phyloP scores from a whole-genome alignment of 2,113 vertebrate genomes.

The Scytalopus superciliaris region DNA sequence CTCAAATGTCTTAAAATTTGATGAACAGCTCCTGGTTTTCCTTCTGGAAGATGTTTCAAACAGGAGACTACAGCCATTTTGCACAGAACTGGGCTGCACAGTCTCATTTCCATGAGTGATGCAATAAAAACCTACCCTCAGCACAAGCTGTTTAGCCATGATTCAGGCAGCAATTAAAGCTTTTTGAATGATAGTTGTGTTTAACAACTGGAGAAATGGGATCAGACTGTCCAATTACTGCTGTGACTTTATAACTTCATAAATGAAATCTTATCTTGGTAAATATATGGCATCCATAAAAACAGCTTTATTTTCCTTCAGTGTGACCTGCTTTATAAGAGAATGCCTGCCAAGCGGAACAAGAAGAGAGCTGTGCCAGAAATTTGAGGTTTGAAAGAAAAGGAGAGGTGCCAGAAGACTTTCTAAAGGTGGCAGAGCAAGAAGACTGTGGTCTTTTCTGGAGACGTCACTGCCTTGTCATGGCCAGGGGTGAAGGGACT shows the following conservation, averaged over 20 bases:
- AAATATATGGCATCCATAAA: background rate
- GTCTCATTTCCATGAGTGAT: background rate
- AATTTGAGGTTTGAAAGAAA: background rate
- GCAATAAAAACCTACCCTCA: background rate
- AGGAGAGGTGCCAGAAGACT: background rate
- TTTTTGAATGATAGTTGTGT: background rate
- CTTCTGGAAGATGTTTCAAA: background rate
- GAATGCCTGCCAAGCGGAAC: background rate
- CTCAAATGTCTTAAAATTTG: background rate
- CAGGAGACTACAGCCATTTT: background rate
- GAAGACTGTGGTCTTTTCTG: background rate
- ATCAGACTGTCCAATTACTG: constrained; percentile 5
- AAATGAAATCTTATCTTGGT: background rate
- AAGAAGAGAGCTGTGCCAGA: background rate
- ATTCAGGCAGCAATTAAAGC: background rate
- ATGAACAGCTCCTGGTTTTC: background rate
- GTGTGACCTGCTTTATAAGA: background rate
- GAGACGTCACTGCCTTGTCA: background rate
- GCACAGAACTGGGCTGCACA: background rate
- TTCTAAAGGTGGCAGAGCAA: background rate
- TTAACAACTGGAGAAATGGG: constrained; percentile 24
- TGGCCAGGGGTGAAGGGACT: background rate
- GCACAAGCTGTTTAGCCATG: background rate
- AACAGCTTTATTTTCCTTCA: background rate
- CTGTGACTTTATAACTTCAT: background rate